phyloP scores from a whole-genome alignment of 2,113 vertebrate species.

The Megaceryle torquata region DNA sequence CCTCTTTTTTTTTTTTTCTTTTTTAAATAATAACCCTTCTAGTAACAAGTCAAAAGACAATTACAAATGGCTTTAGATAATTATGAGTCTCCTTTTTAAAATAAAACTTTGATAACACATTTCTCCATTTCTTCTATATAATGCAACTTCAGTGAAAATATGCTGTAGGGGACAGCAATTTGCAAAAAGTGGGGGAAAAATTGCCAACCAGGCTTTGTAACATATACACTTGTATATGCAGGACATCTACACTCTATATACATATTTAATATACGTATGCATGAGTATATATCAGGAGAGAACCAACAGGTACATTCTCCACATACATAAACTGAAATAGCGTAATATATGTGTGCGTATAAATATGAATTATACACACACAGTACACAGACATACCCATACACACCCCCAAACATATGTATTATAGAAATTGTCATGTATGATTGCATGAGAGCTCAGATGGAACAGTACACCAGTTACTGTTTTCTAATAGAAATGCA shows the following conservation, averaged over 20 bases:
- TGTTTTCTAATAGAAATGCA: constrained; percentile 57
- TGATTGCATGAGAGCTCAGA: constrained; percentile 70
- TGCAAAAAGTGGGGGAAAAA: constrained; percentile 65
- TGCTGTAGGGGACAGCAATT: constrained; percentile 72
- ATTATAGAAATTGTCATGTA: constrained; percentile 13
- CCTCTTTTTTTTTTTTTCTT: not conserved
- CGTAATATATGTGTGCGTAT: constrained; percentile 46
- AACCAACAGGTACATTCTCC: constrained; percentile 62
- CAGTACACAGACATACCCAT: constrained; percentile 45
- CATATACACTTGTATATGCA: constrained; percentile 79
- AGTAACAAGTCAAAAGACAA: constrained; percentile 52
- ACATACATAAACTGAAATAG: constrained; percentile 63
- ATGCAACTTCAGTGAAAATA: constrained; percentile 66
- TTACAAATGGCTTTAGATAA: constrained; percentile 71
- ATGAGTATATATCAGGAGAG: constrained; percentile 70
- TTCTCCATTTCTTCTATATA: constrained; percentile 73
- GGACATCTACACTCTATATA: constrained; percentile 76
- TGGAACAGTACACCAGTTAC: constrained; percentile 64
- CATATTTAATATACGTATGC: constrained; percentile 70
- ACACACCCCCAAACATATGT: constrained; percentile 55
- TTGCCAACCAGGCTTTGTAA: constrained; percentile 68
- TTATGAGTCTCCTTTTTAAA: constrained; percentile 72
- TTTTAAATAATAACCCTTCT: constrained; percentile 40
- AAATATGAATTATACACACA: constrained; percentile 18
- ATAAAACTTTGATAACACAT: constrained; percentile 71